Evolutionary conservation across 2,888 invertebrate species (phyloP).

Genomic region (Tortrix viridana): DNA sequence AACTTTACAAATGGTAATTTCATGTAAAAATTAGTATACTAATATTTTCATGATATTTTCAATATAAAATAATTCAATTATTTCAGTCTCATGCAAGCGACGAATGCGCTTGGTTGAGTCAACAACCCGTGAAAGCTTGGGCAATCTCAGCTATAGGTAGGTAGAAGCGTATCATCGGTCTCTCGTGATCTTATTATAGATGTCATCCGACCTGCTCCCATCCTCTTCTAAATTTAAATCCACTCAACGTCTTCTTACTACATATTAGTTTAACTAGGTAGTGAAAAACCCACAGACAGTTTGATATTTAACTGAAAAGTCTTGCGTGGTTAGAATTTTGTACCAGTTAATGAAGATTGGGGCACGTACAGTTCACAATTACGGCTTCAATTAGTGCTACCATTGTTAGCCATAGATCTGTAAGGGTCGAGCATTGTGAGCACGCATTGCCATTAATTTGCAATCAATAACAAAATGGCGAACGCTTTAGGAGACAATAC

Average conservation of each 20-base stretch:
- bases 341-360: conserved; percentile 4
- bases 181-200: conserved; percentile 82
- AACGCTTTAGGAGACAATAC: conserved; percentile 69
- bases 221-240: conserved; percentile 81
- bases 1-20: too few species aligned
- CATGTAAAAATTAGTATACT: too few species aligned
- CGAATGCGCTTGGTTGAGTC: conserved; percentile 59
- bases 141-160: conserved; percentile 64
- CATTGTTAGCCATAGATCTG: conserved; percentile 40
- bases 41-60: neutral
- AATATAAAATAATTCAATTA: conserved; percentile 4
- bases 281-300: conserved; percentile 44
- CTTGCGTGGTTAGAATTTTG: neutral
- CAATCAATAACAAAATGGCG: conserved; percentile 71
- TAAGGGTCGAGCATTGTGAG: conserved; percentile 57
- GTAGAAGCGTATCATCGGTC: conserved; percentile 67
- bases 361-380: conserved; percentile 8
- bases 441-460: conserved; percentile 65
- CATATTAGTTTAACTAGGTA: conserved; percentile 56
- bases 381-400: conserved; percentile 1
- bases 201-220: conserved; percentile 82
- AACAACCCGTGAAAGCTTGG: conserved; percentile 78
- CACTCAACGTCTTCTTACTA: conserved; percentile 63
- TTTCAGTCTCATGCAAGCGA: conserved; percentile 31
- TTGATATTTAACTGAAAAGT: neutral